Conservation (phyloP, 1,140 invertebrate species). For the Zaprionus ghesquierei region DNA sequence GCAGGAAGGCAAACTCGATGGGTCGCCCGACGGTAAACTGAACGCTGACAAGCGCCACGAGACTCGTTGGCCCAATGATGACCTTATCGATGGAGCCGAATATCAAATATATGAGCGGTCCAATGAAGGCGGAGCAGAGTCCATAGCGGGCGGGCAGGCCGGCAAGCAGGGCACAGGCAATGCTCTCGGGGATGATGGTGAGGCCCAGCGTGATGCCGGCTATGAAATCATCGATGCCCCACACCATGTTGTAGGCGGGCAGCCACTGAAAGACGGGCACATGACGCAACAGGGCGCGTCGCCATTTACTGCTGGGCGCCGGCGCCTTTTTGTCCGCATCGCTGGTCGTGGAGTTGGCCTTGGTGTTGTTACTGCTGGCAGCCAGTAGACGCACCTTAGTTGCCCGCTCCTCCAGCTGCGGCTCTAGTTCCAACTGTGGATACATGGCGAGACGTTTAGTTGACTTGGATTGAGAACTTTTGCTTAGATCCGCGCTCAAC, state of each 20-base stretch:
- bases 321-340: constrained; percentile 20
- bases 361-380: background rate
- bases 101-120: constrained; percentile 92
- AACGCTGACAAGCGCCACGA: constrained; percentile 87
- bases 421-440: constrained; percentile 59
- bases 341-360: background rate
- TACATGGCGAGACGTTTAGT: constrained; percentile 52
- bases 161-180: constrained; percentile 91
- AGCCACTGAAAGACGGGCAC: constrained; percentile 85
- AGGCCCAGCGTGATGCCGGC: constrained; percentile 91
- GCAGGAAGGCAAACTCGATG: constrained; percentile 90
- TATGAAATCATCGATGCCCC: constrained; percentile 87
- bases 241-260: constrained; percentile 85
- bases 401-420: constrained; percentile 46
- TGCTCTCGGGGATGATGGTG: constrained; percentile 92
- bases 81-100: constrained; percentile 96
- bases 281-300: constrained; percentile 47
- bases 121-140: constrained; percentile 83
- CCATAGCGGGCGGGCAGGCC: constrained; percentile 87
- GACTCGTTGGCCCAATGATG: constrained; percentile 93
- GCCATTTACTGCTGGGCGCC: constrained; percentile 39
- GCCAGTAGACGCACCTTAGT: constrained; percentile 45
- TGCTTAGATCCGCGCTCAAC: constrained; percentile 22
- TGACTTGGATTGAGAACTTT: background rate
- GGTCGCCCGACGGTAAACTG: constrained; percentile 89